Conservation (phyloP, 2,888 invertebrate genomes). For the Smittia aterrima region DNA sequence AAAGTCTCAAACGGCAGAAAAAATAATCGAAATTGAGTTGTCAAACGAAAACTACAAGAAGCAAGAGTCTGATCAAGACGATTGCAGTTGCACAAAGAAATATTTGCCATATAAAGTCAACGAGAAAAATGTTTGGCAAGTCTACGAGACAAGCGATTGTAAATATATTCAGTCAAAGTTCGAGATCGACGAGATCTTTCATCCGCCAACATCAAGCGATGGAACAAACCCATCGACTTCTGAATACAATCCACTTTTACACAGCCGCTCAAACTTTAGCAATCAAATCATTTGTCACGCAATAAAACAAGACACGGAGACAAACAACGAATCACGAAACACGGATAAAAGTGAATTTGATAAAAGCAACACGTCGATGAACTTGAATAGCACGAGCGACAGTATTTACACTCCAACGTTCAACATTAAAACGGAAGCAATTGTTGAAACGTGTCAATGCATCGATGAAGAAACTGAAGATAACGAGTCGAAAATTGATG, state of each 20-base stretch:
- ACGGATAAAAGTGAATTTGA: constrained; percentile 9
- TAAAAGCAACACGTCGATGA: not conserved
- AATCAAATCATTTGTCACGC: constrained; percentile 37
- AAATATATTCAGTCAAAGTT: constrained; percentile 35
- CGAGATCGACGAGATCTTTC: constrained; percentile 30
- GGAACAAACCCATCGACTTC: not conserved
- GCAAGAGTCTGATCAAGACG: not conserved
- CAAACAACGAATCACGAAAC: constrained; percentile 14
- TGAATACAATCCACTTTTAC: constrained; percentile 18
- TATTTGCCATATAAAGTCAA: constrained; percentile 38
- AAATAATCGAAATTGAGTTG: constrained; percentile 25
- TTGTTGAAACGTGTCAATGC: constrained; percentile 6
- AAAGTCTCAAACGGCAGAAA: not conserved
- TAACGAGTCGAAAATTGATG: not conserved
- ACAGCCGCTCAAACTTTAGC: constrained; percentile 39
- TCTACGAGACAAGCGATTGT: constrained; percentile 40
- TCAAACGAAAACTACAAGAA: constrained; percentile 22
- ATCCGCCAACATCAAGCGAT: constrained; percentile 24
- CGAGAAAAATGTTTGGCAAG: constrained; percentile 41
- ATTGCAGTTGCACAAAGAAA: constrained; percentile 39
- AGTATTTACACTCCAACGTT: constrained; percentile 30
- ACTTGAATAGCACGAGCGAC: constrained; percentile 23
- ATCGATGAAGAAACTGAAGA: constrained; percentile 23
- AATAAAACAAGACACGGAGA: constrained; percentile 31
- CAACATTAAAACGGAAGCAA: constrained; percentile 16